These are phyloP conservation scores for Nothoprocta perdicaria DNA, from an alignment of 2,113 vertebrate species.

Conservation along the genomic window DNA sequence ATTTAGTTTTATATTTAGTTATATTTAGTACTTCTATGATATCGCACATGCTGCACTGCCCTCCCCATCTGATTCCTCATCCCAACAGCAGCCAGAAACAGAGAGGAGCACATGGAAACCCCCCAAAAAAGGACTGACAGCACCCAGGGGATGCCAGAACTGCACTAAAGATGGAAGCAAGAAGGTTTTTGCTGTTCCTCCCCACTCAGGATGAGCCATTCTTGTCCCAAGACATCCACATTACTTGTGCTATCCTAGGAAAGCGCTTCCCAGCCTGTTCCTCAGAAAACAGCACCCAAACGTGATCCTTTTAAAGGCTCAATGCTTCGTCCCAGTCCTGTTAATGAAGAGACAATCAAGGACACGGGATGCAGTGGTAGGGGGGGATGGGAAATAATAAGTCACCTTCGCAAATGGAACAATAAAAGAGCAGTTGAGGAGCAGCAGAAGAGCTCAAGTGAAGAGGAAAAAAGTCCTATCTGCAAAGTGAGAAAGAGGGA, in stretches of 20 bases:
- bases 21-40: not conserved
- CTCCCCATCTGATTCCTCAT: not conserved
- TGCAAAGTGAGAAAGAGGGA: conserved; percentile 25
- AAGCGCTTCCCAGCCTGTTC: not conserved
- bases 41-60: not conserved
- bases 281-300: accelerated
- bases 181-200: not conserved
- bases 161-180: not conserved
- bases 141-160: not conserved
- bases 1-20: too few species aligned
- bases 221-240: not conserved
- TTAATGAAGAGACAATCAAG: not conserved
- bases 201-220: not conserved
- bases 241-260: accelerated
- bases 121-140: not conserved
- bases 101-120: not conserved
- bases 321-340: accelerated
- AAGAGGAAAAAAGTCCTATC: not conserved
- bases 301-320: accelerated
- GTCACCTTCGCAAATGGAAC: not conserved
- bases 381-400: not conserved
- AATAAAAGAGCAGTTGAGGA: not conserved
- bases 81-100: not conserved
- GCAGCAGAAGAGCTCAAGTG: not conserved
- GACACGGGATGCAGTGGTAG: accelerated